Conservation (phyloP, 2,888 invertebrate genomes). For the Drosophila neotestacea region DNA sequence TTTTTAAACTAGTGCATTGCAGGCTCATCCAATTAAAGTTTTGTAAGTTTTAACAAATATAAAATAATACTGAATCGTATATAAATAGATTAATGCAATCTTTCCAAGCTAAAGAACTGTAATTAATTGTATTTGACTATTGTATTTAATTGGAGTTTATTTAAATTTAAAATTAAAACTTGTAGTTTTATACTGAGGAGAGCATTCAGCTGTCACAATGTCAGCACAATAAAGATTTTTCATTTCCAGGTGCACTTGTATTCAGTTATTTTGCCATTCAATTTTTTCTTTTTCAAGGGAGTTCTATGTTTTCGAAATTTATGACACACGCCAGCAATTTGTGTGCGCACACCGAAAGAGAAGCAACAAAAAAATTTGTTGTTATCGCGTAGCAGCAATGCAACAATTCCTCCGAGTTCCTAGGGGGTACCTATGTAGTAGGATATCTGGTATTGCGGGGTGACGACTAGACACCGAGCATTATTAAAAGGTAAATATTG, state of each 20-base stretch:
- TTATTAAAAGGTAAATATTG: slow-evolving; percentile 80
- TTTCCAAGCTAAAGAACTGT: too few relatives aligned
- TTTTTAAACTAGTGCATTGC: too few relatives aligned
- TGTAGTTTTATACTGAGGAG: slow-evolving; percentile 1
- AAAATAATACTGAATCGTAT: too few relatives aligned
- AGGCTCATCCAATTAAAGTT: too few relatives aligned
- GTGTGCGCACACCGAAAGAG: slow-evolving; percentile 50
- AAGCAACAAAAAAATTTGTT: slow-evolving; percentile 39
- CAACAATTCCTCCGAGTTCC: slow-evolving; percentile 14
- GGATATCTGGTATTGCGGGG: slow-evolving; percentile 39
- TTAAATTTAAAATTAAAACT: too few relatives aligned
- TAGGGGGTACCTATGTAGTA: slow-evolving; percentile 5
- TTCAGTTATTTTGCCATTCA: slow-evolving; percentile 44
- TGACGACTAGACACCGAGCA: slow-evolving; percentile 64
- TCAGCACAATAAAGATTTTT: background rate
- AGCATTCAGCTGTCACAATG: slow-evolving; percentile 16
- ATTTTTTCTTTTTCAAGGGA: slow-evolving; percentile 24
- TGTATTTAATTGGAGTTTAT: too few relatives aligned
- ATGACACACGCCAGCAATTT: slow-evolving; percentile 70
- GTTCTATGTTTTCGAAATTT: slow-evolving; percentile 58
- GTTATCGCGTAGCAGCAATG: slow-evolving; percentile 53
- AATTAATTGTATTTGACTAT: too few relatives aligned
- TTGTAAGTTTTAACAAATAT: too few relatives aligned
- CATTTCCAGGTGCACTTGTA: slow-evolving; percentile 36
- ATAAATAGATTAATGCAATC: too few relatives aligned